These are phyloP conservation scores for Pantherophis vulpinus DNA, from an alignment of 2,797 vertebrate genomes.

Conservation along the genomic window DNA sequence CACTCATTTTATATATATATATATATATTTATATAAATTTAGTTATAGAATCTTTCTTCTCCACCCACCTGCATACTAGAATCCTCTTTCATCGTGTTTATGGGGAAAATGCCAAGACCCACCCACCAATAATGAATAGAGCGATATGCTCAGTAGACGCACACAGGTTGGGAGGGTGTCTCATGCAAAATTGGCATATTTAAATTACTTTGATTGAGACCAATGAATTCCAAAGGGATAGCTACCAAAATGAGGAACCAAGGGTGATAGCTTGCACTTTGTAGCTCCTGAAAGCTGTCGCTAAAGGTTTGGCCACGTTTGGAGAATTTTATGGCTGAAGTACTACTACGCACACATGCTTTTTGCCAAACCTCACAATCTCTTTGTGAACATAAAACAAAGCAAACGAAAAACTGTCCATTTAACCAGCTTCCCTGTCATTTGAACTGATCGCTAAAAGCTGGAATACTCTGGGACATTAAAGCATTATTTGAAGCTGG, in stretches of 20 bases:
- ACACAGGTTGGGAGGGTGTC: background rate
- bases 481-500: background rate
- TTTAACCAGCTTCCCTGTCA: background rate
- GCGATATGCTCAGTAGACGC: background rate
- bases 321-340: background rate
- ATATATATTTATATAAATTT: conserved; percentile 39
- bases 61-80: conserved; percentile 9
- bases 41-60: conserved; percentile 37
- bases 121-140: background rate
- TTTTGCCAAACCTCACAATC: background rate
- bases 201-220: background rate
- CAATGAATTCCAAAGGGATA: background rate
- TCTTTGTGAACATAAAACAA: background rate
- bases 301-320: background rate
- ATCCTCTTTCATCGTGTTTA: background rate
- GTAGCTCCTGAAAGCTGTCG: background rate
- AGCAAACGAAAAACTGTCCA: background rate
- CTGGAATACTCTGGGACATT: background rate
- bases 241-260: background rate
- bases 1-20: background rate
- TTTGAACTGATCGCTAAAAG: background rate
- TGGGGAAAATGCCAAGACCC: background rate
- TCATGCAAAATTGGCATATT: background rate
- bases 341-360: background rate
- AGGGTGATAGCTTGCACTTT: background rate